Percentiles rank a stretch among this genome's conserved stretches.
Evolutionary conservation across 2,888 invertebrate species (phyloP).

Genomic region (Schrankia costaestrigalis): DNA sequence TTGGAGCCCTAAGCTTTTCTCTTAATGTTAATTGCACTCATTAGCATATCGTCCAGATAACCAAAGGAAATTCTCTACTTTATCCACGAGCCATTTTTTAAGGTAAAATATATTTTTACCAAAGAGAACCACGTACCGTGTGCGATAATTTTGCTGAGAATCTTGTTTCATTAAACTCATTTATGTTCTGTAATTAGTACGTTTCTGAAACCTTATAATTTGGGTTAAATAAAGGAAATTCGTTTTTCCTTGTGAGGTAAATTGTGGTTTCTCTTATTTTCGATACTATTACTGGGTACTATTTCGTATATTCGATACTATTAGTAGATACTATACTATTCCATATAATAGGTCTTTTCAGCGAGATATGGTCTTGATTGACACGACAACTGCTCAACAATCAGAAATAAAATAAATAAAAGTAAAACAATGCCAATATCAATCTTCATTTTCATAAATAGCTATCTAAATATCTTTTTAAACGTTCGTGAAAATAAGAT

Average conservation of each 20-base stretch:
- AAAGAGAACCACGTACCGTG: background rate
- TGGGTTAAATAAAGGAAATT: background rate
- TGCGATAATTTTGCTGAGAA: conserved; percentile 3
- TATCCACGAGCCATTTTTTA: background rate
- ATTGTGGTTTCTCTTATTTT: too few species aligned
- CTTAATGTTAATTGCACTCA: too few species aligned
- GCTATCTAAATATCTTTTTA: conserved; percentile 17
- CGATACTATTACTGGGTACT: too few species aligned
- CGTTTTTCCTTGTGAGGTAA: too few species aligned
- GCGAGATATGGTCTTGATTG: too few species aligned
- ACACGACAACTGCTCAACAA: too few species aligned
- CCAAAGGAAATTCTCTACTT: background rate
- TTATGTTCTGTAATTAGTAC: conserved; percentile 6
- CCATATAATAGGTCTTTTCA: too few species aligned
- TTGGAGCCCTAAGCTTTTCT: too few species aligned
- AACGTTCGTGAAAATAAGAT: conserved; percentile 17
- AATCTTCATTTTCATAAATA: conserved; percentile 2
- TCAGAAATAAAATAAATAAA: too few species aligned
- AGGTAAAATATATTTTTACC: conserved; percentile 1
- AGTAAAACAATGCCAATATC: too few species aligned
- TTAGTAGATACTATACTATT: too few species aligned
- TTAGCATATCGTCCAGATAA: conserved; percentile 2
- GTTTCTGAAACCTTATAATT: background rate
- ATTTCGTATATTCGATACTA: too few species aligned
- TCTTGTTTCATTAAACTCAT: conserved; percentile 1